Conservation (phyloP, 2,888 invertebrate species). For the Coelinius sp. region DNA sequence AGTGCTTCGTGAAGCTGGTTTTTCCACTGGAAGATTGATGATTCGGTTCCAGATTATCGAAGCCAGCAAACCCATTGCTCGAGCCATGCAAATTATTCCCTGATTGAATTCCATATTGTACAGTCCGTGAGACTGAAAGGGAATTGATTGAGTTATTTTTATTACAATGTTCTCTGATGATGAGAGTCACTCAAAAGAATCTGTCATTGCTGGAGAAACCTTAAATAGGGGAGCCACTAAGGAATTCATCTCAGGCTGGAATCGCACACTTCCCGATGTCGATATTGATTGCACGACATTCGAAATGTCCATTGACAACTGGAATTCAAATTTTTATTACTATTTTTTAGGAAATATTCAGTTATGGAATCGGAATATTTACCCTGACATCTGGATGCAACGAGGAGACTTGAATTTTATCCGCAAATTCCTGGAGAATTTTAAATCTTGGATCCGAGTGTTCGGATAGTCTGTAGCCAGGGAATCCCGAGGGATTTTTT, state of each 20-base stretch:
- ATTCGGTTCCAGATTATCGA: conserved; percentile 63
- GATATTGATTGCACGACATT: conserved; percentile 41
- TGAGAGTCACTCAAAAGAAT: too few relatives aligned
- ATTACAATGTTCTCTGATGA: background rate
- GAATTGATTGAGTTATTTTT: conserved; percentile 7
- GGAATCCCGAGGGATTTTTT: conserved; percentile 49
- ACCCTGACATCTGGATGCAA: conserved; percentile 56
- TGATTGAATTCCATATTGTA: conserved; percentile 64
- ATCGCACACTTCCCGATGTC: conserved; percentile 47
- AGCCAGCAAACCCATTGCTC: conserved; percentile 60
- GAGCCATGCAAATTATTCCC: conserved; percentile 59
- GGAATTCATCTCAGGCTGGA: conserved; percentile 55
- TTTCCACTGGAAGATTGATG: conserved; percentile 58
- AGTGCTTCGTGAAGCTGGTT: conserved; percentile 57
- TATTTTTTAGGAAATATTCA: background rate
- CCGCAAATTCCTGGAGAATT: conserved; percentile 54
- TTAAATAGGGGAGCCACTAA: conserved; percentile 60
- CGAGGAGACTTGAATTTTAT: conserved; percentile 48
- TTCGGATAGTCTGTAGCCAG: conserved; percentile 54
- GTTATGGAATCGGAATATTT: background rate
- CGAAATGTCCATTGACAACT: conserved; percentile 57
- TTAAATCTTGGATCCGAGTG: conserved; percentile 57
- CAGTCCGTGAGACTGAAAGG: conserved; percentile 58
- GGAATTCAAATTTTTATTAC: conserved; percentile 12
- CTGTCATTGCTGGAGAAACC: conserved; percentile 46